Conservation (phyloP, 2,888 invertebrate genomes). For the Selenia dentaria region DNA sequence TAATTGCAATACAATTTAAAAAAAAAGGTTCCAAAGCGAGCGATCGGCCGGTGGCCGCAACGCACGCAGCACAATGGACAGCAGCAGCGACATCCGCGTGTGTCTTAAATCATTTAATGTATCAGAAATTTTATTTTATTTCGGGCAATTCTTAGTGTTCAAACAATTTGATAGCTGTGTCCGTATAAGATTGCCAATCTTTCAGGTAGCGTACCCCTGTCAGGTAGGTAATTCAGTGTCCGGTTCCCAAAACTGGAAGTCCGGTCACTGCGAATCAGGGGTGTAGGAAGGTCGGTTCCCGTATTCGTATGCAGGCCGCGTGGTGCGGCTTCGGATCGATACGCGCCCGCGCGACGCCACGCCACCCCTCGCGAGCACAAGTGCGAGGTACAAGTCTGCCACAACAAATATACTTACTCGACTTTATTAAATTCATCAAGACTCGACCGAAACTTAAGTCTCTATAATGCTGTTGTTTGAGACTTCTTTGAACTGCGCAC, state of each 20-base stretch:
- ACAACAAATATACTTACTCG: constrained; percentile 58
- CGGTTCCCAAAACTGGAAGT: constrained; percentile 2
- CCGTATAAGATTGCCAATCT: too few relatives aligned
- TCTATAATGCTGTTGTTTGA: not conserved
- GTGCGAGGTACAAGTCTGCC: constrained; percentile 56
- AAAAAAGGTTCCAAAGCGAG: too few relatives aligned
- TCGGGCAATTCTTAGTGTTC: too few relatives aligned
- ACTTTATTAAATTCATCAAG: constrained; percentile 57
- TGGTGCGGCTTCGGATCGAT: constrained; percentile 73
- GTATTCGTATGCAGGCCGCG: constrained; percentile 82
- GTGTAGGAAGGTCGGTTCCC: constrained; percentile 72
- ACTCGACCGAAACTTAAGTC: constrained; percentile 12
- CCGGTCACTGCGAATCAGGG: constrained; percentile 46
- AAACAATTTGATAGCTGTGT: too few relatives aligned
- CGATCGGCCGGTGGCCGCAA: too few relatives aligned
- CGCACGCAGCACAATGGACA: too few relatives aligned
- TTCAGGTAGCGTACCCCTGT: too few relatives aligned
- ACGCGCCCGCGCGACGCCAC: constrained; percentile 81
- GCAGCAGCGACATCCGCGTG: too few relatives aligned
- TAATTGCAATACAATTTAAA: too few relatives aligned
- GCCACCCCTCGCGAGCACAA: constrained; percentile 44
- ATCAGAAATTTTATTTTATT: too few relatives aligned
- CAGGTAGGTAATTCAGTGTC: too few relatives aligned
- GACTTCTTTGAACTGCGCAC: not conserved
- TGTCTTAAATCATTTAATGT: too few relatives aligned